Evolutionary conservation across 2,888 invertebrate genomes (phyloP), one percentile per base, ranked within the genome.

Genomic region (Sminthurinus aureus): DNA sequence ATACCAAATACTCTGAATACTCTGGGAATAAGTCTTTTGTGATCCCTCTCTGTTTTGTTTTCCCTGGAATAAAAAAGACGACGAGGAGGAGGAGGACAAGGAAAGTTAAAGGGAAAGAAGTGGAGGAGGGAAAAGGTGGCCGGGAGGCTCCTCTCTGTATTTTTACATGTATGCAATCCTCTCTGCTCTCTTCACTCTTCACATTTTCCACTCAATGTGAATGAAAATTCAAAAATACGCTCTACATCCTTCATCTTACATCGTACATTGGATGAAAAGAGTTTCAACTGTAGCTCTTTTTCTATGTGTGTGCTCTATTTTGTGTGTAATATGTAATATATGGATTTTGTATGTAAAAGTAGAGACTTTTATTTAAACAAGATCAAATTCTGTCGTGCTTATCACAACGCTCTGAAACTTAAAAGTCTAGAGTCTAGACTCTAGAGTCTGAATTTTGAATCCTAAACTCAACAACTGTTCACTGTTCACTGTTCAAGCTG

Each of bases 21-120:
- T 67, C 38, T 26, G n/a, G 20, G 81, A 50, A 52, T 26, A 58
- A 82, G 75, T 82, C 80, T 82, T 76, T 82, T 74, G 75, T 76
- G 76, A 76, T 75, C 76, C 66, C 22, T 71, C 20, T 69, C 58
- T 77, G 20, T 20, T 71, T 71, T 71, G 20, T 24, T 26, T 24
- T 71, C 38, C 6, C 38, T 38, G 38, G 38, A 38, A 38, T 38
- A 38, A 80, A 80, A 71, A 80, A 80, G 69, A 80, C 67, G 69
- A 38, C 38, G 6, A 24, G 66, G 52, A 11, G 24, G 12, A 71
- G 71, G 66, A 66, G 66, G 15, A 26, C 38, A 38, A 24, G 66
- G 52, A 11, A 74, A 22, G 3, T 6, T 38, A 38, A 38, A 38
- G 6, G 1, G 38, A 38, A 38, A 22, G 24, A 71, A 22, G 24